Conservation (phyloP, 2,113 vertebrate genomes). For the Machaerirhynchus nigripectus region DNA sequence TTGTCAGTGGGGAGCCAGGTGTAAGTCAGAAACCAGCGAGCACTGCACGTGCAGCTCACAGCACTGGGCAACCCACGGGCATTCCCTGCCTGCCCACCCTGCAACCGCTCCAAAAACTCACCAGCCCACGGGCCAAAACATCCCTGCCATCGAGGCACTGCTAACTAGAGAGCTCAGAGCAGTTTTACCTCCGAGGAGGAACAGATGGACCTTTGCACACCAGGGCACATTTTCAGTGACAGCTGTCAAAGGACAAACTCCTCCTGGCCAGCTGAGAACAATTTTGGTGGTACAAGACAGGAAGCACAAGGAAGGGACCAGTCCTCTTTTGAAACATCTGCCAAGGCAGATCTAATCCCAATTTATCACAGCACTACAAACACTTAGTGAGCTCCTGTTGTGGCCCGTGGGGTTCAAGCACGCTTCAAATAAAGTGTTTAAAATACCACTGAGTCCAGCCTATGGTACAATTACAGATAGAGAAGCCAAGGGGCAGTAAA, state of each 20-base stretch:
- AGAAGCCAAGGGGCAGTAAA: background rate
- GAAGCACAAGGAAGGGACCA: background rate
- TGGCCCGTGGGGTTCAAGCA: fast-evolving
- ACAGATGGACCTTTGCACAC: background rate
- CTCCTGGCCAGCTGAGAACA: background rate
- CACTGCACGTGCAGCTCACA: background rate
- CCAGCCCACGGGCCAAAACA: background rate
- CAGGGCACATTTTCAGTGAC: background rate
- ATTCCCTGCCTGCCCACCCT: background rate
- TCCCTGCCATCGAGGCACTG: background rate
- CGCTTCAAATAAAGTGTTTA: background rate
- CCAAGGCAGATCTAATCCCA: background rate
- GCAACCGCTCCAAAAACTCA: fast-evolving
- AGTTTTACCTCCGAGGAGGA: background rate
- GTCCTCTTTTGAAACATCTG: background rate
- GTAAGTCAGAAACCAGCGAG: background rate
- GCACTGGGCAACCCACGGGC: background rate
- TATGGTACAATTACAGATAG: background rate
- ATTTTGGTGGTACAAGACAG: background rate
- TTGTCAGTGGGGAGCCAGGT: background rate
- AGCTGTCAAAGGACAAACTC: background rate
- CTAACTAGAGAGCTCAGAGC: background rate
- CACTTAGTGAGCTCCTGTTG: background rate
- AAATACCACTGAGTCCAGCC: background rate
- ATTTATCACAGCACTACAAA: background rate